Evolutionary conservation across 1,140 invertebrate species (phyloP), one percentile per base, ranked within the genome.

Genomic region (Phthorimaea operculella): DNA sequence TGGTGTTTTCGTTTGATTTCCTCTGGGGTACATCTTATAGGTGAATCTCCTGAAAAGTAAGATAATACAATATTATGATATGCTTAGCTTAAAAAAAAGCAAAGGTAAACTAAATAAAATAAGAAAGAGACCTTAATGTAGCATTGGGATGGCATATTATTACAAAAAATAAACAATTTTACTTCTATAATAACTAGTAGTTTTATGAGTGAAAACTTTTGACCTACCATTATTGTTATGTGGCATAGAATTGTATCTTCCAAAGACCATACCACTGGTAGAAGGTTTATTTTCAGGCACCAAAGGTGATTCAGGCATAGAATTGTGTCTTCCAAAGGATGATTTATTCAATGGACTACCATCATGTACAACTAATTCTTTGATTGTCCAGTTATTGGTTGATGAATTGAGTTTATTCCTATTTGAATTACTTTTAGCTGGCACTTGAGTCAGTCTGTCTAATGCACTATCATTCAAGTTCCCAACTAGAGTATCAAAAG

Each of bases 401-500:
- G 62, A 17, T 50, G 47, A 52, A 44, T 65, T 69, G 57, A 62
- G 28, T 57, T 61, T 62, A 18, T 18, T 49, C 58, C 60, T 57
- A 57, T 56, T 36, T 16, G 58, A 39, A 18, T 56, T 54, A 39
- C 33, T 56, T 64, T 64, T 70, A 16, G 60, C 15, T 12, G 80
- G 78, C 39, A 76, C 70, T 63, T 85, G 83, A 33, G 84, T 74
- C 28, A 86, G 54, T 39, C 60, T 63, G 33, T 87, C 84, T 48
- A 86, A 72, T 34, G 75, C 74, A 74, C 79, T 83, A 39, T 87
- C 85, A 76, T 87, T 83, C 53, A 87, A 77, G 68, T 77, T 77
- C 4, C 66, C 76, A 48, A 86, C 66, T 55, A 87, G 67, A 63
- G 58, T 82, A 59, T 87, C 85, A 72, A 87, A 87, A n/a, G 85